Percentiles rank a stretch among this genome's conserved stretches.
phyloP scores from a whole-genome alignment of 1,140 invertebrate species.

The Pogonomyrmex californicus region DNA sequence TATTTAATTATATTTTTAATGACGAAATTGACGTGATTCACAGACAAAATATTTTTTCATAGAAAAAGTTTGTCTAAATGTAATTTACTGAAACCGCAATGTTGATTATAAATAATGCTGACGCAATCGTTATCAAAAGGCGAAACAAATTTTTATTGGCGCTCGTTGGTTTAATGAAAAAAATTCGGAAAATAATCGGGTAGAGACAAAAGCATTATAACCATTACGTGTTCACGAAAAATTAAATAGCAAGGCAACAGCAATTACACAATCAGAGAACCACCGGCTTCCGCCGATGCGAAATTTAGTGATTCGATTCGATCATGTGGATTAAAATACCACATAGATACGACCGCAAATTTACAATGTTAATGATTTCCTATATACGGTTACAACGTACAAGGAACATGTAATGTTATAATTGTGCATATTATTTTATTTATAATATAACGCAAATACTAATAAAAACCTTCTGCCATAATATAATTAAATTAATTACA shows the following conservation, averaged over 20 bases:
- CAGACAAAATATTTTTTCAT: not conserved
- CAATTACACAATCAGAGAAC: not conserved
- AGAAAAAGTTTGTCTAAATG: not conserved
- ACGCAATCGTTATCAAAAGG: not conserved
- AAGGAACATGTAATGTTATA: constrained; percentile 32
- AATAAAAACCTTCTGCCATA: not conserved
- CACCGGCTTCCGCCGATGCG: not conserved
- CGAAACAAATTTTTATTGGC: constrained; percentile 39
- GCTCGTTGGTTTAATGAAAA: not conserved
- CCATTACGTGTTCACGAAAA: constrained; percentile 17
- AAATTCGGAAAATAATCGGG: constrained; percentile 49
- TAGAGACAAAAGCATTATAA: not conserved
- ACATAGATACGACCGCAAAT: not conserved
- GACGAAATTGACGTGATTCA: not conserved
- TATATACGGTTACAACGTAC: not conserved
- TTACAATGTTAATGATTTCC: constrained; percentile 37
- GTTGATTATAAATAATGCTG: constrained; percentile 21
- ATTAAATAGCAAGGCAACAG: constrained; percentile 20
- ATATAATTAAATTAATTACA: constrained; percentile 35
- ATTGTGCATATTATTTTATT: not conserved
- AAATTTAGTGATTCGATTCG: constrained; percentile 14
- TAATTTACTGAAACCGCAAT: not conserved
- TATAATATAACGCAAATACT: not conserved
- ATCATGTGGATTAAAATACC: not conserved
- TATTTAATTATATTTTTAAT: not conserved